Evolutionary conservation across 2,797 vertebrate species (phyloP), one percentile per base, ranked within the genome.

Genomic region (Cetoscarus ocellatus): DNA sequence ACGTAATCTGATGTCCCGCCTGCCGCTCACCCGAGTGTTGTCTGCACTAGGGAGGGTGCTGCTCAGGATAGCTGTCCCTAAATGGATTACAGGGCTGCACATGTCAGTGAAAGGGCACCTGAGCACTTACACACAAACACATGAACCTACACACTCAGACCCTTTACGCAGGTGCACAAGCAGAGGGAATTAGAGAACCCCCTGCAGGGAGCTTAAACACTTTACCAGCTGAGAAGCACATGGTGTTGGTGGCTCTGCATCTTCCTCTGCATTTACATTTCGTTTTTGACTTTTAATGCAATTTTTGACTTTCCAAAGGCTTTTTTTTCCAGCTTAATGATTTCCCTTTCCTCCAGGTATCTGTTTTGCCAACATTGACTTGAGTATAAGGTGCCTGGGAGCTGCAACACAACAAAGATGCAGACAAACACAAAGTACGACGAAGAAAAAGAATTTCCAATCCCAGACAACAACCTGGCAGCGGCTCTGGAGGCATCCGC

Each of bases 81-180:
- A 91, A 59, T 75, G 88, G 87, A 92, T 93, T 93, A 92, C 53
- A 59, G 75, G 67, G 61, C 44, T 67, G 68, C 70, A 75, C 69
- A 75, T 59, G 78, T 73, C 61, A 85, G 77, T 67, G 65, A 89
- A 83, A 86, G 79, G 87, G 42, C 87, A 87, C 66, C 69, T 66
- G 64, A 36, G 55, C 53, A 66, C 67, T 64, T 62, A 78, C 10
- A 64, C 44, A 57, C 57, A 68, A 34, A 50, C 15, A 61, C 11
- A 38, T n/a, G 44, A 73, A 42, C 40, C 40, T 15, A 66, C 19
- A 53, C 10, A 38, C 17, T 54, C 40, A 61, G 39, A 45, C 43
- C 75, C 45, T n/a, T 12, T 34, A 61, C 55, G 34, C 69, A 76
- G 45, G 67, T 79, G 19, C 72, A 78, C 70, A 73, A 51, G 63